Conservation (phyloP, 2,888 invertebrate genomes). For the Orthonychiurus folsomi region DNA sequence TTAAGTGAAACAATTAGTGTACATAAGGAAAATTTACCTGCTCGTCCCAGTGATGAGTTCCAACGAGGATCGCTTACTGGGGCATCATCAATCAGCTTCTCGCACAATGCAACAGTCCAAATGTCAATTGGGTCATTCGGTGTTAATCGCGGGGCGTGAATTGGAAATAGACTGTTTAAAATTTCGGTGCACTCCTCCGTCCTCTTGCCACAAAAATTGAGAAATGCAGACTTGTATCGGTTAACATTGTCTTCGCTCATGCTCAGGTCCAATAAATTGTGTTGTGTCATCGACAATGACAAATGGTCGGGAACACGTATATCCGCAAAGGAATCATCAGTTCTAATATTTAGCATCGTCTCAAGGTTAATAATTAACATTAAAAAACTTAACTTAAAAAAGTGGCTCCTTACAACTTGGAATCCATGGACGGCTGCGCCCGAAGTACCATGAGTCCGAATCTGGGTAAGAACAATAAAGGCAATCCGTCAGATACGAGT, state of each 20-base stretch:
- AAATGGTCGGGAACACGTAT: constrained; percentile 36
- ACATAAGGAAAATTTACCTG: constrained; percentile 14
- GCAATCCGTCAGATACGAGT: constrained; percentile 17
- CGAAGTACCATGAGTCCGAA: neutral
- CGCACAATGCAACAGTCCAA: constrained; percentile 42
- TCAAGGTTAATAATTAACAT: too few species aligned
- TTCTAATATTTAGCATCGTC: too few species aligned
- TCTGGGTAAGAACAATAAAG: neutral
- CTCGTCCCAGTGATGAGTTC: constrained; percentile 42
- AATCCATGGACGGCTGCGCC: neutral
- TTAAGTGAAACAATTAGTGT: neutral
- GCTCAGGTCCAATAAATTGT: constrained; percentile 20
- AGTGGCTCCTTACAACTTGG: neutral
- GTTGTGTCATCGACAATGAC: constrained; percentile 32
- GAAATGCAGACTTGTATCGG: constrained; percentile 35
- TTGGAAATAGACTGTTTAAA: constrained; percentile 27
- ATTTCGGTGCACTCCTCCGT: constrained; percentile 23
- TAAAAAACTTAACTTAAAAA: too few species aligned
- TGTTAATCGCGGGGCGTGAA: constrained; percentile 22
- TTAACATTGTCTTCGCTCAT: constrained; percentile 34
- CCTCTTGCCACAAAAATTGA: constrained; percentile 32
- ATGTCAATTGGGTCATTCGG: constrained; percentile 36
- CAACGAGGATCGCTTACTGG: constrained; percentile 81
- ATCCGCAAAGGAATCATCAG: constrained; percentile 8
- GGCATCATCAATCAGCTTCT: constrained; percentile 55